Conservation (phyloP, 2,888 invertebrate species). For the Lasioglossum figueresi region DNA sequence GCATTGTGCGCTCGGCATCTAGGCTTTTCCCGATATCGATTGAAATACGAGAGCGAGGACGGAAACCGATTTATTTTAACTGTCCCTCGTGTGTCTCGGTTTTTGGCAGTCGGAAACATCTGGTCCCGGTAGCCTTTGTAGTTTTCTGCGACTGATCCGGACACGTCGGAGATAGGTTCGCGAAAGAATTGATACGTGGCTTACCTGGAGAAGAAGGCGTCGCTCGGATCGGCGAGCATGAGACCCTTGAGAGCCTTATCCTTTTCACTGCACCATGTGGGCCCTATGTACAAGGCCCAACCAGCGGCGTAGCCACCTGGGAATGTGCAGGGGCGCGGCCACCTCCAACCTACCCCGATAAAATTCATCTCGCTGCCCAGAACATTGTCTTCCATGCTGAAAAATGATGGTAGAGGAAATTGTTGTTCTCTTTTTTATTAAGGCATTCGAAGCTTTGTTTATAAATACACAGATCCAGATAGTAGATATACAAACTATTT, state of each 20-base stretch:
- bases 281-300: conserved; percentile 48
- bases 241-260: conserved; percentile 52
- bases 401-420: not conserved
- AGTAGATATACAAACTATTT: too few species aligned
- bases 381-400: not conserved
- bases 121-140: conserved; percentile 21
- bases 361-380: not conserved
- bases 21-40: conserved; percentile 42
- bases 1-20: conserved; percentile 6
- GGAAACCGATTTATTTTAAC: conserved; percentile 26
- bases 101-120: conserved; percentile 37
- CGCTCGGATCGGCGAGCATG: conserved; percentile 30
- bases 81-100: not conserved
- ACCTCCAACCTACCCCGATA: not conserved
- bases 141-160: conserved; percentile 25
- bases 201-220: conserved; percentile 40
- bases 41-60: conserved; percentile 20
- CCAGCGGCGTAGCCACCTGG: conserved; percentile 49
- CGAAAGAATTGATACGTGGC: conserved; percentile 47
- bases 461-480: too few species aligned
- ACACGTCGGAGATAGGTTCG: conserved; percentile 13
- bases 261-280: conserved; percentile 58
- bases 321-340: conserved; percentile 16
- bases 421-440: not conserved
- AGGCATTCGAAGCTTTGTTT: not conserved